Evolutionary conservation across 2,888 invertebrate species (phyloP), one percentile per base, ranked within the genome.

Genomic region (Tridacna gigas): DNA sequence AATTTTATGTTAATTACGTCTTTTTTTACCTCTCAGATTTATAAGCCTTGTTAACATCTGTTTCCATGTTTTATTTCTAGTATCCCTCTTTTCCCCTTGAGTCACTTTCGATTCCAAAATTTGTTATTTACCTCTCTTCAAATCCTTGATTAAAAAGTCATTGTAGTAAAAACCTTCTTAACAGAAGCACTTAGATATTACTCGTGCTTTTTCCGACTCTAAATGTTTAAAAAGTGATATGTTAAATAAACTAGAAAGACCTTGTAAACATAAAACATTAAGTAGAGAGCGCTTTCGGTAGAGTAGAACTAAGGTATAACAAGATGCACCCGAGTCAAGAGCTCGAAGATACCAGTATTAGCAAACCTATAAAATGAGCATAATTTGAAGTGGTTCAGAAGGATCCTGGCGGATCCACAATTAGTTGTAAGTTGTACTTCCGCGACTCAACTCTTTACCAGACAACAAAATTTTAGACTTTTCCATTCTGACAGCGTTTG

Each of bases 11-110:
- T 71, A 71, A 71, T 71, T 71, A 15, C 51, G 25, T 71, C 71
- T 37, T 56, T 51, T 71, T 71, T 51, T 71, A 71, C 71, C 71
- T 51, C 71, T 48, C 47, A 71, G 26, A 47, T 71, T 71, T 71
- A 71, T 71, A 71, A 71, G 71, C 71, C 13, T 47, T 51, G 48
- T 26, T 71, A 71, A 71, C 71, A 71, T 71, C 71, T 71, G 71
- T 48, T 71, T 71, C 48, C 71, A n/a, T 22, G 51, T 71, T 71
- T 67, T 9, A 60, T 60, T 60, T 18, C 60, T 60, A 18, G 60
- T 60, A 20, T 60, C 60, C 4, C 18, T 18, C 60, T 20, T 20
- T 60, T 60, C n/a, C 60, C n/a, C 60, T n/a, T 60, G 18, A 20
- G 18, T n/a, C 60, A 18, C n/a, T n/a, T 20, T n/a, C n/a, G 60